These are phyloP conservation scores for Cochlearius cochlearius DNA, from an alignment of 2,113 vertebrate genomes.

Conservation along the genomic window DNA sequence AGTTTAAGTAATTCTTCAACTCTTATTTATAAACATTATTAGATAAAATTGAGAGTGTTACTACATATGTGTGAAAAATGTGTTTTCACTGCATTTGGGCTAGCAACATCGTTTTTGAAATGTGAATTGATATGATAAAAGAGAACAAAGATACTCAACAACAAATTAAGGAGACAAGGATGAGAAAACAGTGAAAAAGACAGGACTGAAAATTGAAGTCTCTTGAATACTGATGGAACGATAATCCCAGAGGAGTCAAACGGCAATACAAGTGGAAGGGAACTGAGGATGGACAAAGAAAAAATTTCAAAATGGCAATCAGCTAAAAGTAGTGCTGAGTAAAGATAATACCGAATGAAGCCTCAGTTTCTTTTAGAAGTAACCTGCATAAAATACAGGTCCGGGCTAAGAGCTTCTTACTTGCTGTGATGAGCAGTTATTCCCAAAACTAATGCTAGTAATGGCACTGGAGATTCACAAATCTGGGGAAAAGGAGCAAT, in stretches of 20 bases:
- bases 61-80: not conserved
- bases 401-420: not conserved
- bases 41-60: not conserved
- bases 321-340: not conserved
- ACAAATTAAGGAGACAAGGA: not conserved
- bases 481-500: not conserved
- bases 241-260: not conserved
- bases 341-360: not conserved
- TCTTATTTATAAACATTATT: not conserved
- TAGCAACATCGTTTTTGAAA: not conserved
- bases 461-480: not conserved
- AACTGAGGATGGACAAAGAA: not conserved
- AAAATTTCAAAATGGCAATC: not conserved
- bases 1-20: not conserved
- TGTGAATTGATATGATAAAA: not conserved
- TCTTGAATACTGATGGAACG: not conserved
- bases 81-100: not conserved
- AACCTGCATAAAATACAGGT: not conserved
- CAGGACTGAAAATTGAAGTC: not conserved
- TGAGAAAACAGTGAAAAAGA: not conserved
- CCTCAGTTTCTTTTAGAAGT: not conserved
- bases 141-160: not conserved
- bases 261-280: not conserved
- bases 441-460: not conserved
- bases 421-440: not conserved